Evolutionary conservation across 2,113 vertebrate genomes (phyloP).

Genomic region (Petroica traversi): DNA sequence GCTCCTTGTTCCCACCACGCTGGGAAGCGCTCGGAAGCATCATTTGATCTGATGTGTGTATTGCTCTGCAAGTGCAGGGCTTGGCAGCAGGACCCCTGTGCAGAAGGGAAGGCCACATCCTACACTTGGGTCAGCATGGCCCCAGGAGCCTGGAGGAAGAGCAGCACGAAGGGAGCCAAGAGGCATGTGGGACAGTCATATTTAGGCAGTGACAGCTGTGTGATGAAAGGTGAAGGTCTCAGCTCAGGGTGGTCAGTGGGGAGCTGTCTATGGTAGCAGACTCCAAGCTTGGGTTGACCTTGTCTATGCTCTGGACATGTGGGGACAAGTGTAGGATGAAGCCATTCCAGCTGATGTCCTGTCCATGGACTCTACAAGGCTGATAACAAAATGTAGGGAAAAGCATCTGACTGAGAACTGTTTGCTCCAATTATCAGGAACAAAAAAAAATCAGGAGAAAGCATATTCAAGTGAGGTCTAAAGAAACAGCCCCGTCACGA

Average conservation of each 20-base stretch:
- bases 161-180: too few species aligned
- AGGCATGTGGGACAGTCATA: neutral
- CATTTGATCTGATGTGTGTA: neutral
- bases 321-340: neutral
- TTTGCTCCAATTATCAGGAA: conserved; percentile 6
- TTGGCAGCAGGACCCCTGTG: neutral
- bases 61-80: neutral
- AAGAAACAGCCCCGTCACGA: neutral
- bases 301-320: neutral
- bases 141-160: neutral
- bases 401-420: neutral
- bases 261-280: neutral
- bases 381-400: neutral
- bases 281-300: neutral
- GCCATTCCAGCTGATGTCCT: neutral
- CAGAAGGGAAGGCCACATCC: neutral
- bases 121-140: neutral
- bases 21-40: neutral
- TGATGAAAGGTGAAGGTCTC: neutral
- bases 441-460: neutral
- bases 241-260: neutral
- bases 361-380: neutral
- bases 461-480: neutral
- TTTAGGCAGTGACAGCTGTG: neutral
- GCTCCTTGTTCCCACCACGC: neutral